Evolutionary conservation across 2,113 vertebrate genomes (phyloP).

Genomic region (Antigone vipio): DNA sequence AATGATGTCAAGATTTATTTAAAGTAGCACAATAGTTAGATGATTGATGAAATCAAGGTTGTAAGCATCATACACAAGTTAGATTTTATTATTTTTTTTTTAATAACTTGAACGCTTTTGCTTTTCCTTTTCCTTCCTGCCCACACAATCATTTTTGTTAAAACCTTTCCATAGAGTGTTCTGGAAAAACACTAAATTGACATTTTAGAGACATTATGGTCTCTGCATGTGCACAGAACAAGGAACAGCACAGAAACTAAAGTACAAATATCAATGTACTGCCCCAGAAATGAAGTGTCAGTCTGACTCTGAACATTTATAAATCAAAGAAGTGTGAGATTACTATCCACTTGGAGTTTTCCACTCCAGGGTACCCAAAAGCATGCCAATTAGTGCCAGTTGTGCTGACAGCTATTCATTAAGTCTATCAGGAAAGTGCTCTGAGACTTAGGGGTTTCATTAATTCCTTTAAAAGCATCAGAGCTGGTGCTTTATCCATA

Average conservation of each 20-base stretch:
- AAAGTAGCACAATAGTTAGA: neutral
- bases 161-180: neutral
- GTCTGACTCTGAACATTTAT: slow-evolving; percentile 4
- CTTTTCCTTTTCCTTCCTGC: neutral
- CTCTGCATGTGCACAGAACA: neutral
- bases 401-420: slow-evolving; percentile 52
- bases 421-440: slow-evolving; percentile 15
- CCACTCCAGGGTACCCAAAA: slow-evolving; percentile 8
- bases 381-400: slow-evolving; percentile 27
- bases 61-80: rapidly evolving
- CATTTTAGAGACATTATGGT: neutral
- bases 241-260: neutral
- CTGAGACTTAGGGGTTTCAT: slow-evolving; percentile 23
- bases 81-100: neutral
- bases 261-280: neutral
- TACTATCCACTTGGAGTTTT: neutral
- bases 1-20: neutral
- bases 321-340: slow-evolving; percentile 38
- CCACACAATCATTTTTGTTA: neutral
- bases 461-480: slow-evolving; percentile 22
- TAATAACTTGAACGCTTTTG: neutral
- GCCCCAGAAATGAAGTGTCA: slow-evolving; percentile 16
- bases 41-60: neutral
- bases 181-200: neutral
- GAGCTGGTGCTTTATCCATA: neutral